Evolutionary conservation across 1,140 invertebrate species (phyloP).

Genomic region (Platorchestia sp.): DNA sequence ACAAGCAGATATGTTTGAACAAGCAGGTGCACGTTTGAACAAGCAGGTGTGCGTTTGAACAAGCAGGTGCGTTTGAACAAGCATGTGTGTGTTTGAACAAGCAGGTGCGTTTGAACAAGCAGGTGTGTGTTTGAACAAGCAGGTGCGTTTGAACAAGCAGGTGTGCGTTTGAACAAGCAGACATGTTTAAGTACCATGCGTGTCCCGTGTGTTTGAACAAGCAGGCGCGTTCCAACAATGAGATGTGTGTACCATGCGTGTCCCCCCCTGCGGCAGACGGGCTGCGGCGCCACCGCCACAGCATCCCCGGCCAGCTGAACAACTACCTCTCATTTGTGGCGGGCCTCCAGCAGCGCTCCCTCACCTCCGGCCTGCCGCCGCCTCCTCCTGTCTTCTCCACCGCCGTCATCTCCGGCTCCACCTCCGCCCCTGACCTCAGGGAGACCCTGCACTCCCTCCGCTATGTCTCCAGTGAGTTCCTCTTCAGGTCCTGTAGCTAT

Average conservation of each 20-base stretch:
- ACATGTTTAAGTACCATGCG: no score
- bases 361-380: conserved; percentile 72
- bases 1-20: no score
- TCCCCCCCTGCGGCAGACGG: conserved; percentile 72
- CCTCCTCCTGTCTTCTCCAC: conserved; percentile 88
- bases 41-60: no score
- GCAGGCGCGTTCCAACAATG: no score
- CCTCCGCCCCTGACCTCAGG: conserved; percentile 86
- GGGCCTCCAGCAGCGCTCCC: conserved; percentile 65
- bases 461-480: conserved; percentile 61
- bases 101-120: no score
- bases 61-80: no score
- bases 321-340: conserved; percentile 80
- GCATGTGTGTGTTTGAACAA: no score
- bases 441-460: conserved; percentile 64
- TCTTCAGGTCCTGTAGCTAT: not conserved
- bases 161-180: no score
- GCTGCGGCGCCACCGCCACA: conserved; percentile 88
- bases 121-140: no score
- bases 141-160: no score
- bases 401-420: conserved; percentile 92
- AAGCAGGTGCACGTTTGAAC: no score
- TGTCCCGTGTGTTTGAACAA: no score
- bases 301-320: conserved; percentile 92
- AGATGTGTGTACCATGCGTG: not conserved